phyloP scores from a whole-genome alignment of 2,888 invertebrate species.

The Leptinotarsa juncta region DNA sequence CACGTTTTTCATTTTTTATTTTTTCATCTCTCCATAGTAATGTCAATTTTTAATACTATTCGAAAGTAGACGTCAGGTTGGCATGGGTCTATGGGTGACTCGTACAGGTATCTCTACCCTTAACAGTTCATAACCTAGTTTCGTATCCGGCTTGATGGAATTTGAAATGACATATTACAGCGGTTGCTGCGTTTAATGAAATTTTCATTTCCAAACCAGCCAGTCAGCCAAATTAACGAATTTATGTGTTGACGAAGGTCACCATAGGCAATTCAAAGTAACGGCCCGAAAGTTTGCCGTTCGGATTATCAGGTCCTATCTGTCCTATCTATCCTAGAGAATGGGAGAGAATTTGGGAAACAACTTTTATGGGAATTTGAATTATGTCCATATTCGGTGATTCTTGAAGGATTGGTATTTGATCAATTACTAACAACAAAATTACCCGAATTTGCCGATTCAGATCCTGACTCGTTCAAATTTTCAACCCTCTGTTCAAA shows the following conservation, averaged over 20 bases:
- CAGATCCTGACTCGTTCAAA: no score
- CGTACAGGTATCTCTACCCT: background rate
- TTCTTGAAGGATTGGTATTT: background rate
- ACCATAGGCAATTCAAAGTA: background rate
- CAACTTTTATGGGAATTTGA: background rate
- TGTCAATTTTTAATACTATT: no score
- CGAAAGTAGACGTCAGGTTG: no score
- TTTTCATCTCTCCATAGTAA: no score
- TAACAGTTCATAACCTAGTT: background rate
- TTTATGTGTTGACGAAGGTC: background rate
- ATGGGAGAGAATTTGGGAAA: background rate
- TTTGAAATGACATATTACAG: conserved; percentile 10
- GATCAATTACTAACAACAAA: background rate
- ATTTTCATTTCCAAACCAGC: conserved; percentile 1
- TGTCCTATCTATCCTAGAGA: no score
- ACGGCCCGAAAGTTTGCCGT: background rate
- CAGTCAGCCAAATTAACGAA: conserved; percentile 2
- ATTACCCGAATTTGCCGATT: no score
- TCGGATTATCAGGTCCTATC: background rate
- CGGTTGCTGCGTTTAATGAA: conserved; percentile 9
- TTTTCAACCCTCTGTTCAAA: no score
- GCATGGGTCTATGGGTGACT: no score
- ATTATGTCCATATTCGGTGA: background rate
- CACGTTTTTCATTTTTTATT: no score
- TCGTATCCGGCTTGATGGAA: conserved; percentile 4